A percentile compares a stretch with the other conserved stretches of the same genome.
Conservation (phyloP, 2,888 invertebrate genomes). For the Amaurobius ferox region DNA sequence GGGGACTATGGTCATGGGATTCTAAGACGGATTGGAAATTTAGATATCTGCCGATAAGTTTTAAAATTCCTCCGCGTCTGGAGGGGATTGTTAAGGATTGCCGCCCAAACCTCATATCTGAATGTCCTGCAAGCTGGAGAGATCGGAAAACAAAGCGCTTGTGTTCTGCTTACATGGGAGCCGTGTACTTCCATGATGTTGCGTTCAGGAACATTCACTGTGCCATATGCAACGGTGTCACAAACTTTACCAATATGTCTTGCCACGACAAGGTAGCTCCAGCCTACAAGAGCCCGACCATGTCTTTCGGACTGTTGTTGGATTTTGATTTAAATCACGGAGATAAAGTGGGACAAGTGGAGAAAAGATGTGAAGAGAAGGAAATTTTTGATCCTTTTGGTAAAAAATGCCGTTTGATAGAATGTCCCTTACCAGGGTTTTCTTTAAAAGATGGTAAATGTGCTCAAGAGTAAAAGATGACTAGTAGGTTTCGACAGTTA, state of each 20-base stretch:
- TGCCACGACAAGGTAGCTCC: slow-evolving; percentile 24
- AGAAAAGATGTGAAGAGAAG: slow-evolving; percentile 11
- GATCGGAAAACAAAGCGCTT: slow-evolving; percentile 75
- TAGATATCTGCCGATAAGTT: slow-evolving; percentile 28
- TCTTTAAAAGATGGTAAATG: slow-evolving; percentile 47
- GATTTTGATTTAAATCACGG: slow-evolving; percentile 49
- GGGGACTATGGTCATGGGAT: slow-evolving; percentile 62
- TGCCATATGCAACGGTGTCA: slow-evolving; percentile 79
- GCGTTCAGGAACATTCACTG: slow-evolving; percentile 79
- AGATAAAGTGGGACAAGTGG: slow-evolving; percentile 32
- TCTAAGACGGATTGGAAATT: slow-evolving; percentile 54
- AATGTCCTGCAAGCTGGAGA: slow-evolving; percentile 78
- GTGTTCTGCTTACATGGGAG: slow-evolving; percentile 79
- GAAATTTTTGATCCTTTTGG: slow-evolving; percentile 57
- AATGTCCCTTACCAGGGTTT: slow-evolving; percentile 61
- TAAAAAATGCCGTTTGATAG: slow-evolving; percentile 57
- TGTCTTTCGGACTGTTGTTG: slow-evolving; percentile 51
- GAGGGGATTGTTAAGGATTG: slow-evolving; percentile 34
- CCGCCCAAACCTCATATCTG: slow-evolving; percentile 73
- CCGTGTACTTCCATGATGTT: slow-evolving; percentile 76
- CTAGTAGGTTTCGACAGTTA: too few species aligned
- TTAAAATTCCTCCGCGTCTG: slow-evolving; percentile 18
- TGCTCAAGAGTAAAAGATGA: slow-evolving; percentile 1
- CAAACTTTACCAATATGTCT: slow-evolving; percentile 31
- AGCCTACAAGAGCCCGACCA: slow-evolving; percentile 29